phyloP scores from a whole-genome alignment of 2,888 invertebrate species.

The Criorhina ranunculi region DNA sequence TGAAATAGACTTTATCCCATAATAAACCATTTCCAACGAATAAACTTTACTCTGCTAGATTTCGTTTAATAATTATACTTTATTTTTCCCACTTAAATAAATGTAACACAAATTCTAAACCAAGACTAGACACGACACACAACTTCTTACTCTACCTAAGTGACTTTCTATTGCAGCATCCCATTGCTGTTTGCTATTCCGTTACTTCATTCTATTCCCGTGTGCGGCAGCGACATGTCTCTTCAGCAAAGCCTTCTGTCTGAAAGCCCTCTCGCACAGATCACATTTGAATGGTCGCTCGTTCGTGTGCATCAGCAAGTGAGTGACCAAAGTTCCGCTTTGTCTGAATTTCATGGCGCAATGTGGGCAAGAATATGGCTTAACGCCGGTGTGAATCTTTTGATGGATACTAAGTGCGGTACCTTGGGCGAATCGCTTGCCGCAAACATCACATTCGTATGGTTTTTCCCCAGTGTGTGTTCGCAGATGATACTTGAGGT shows the following conservation, averaged over 20 bases:
- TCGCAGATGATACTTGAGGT: slow-evolving; percentile 68
- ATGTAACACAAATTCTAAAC: slow-evolving; percentile 49
- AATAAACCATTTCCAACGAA: too few species aligned
- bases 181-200: background rate
- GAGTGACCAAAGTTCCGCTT: slow-evolving; percentile 66
- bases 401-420: slow-evolving; percentile 61
- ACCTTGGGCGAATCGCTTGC: slow-evolving; percentile 64
- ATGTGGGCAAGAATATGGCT: slow-evolving; percentile 67
- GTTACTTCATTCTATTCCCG: slow-evolving; percentile 1
- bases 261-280: slow-evolving; percentile 61
- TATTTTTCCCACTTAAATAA: slow-evolving; percentile 52
- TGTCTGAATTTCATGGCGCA: slow-evolving; percentile 67
- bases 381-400: slow-evolving; percentile 68
- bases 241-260: slow-evolving; percentile 53
- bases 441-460: slow-evolving; percentile 62
- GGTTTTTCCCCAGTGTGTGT: slow-evolving; percentile 70
- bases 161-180: slow-evolving; percentile 38
- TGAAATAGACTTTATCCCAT: too few species aligned
- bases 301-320: slow-evolving; percentile 66
- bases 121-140: slow-evolving; percentile 71
- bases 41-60: background rate
- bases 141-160: slow-evolving; percentile 29
- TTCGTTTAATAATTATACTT: slow-evolving; percentile 5
- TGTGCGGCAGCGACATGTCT: slow-evolving; percentile 55
- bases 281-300: slow-evolving; percentile 71